A percentile compares a stretch with the other conserved stretches of the same genome.
phyloP scores from a whole-genome alignment of 2,113 vertebrate species.

The western clawed frog (Xenopus tropicalis) region DNA sequence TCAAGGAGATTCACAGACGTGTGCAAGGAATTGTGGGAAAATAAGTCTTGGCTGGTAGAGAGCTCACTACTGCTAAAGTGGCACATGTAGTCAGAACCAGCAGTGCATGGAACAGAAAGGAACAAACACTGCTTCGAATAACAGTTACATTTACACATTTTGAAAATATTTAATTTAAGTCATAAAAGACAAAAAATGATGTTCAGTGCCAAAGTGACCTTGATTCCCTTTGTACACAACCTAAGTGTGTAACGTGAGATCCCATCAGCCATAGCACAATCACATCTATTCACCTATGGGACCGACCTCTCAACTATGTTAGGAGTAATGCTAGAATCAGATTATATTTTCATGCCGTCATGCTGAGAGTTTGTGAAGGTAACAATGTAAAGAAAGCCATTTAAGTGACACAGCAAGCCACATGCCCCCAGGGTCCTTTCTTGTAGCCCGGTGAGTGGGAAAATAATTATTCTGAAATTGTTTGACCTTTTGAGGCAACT shows the following conservation, averaged over 20 bases:
- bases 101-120: no score
- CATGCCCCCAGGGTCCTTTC: slow-evolving; percentile 22
- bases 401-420: slow-evolving; percentile 25
- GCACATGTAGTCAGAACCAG: no score
- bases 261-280: neutral
- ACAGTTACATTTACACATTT: no score
- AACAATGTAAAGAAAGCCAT: slow-evolving; percentile 16
- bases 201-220: no score
- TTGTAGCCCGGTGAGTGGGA: slow-evolving; percentile 22
- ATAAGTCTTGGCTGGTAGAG: no score
- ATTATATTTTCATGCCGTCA: slow-evolving; percentile 5
- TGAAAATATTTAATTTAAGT: no score
- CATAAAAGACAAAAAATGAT: no score
- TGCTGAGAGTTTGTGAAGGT: neutral
- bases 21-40: no score
- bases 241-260: neutral
- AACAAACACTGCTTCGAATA: no score
- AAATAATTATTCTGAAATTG: slow-evolving; percentile 27
- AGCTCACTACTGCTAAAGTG: no score
- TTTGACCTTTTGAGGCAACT: slow-evolving; percentile 31
- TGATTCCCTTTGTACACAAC: neutral
- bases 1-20: no score
- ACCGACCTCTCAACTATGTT: neutral
- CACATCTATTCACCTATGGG: neutral
- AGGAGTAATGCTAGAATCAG: neutral